phyloP scores from a whole-genome alignment of 2,113 vertebrate genomes.

The Ammospiza caudacuta region DNA sequence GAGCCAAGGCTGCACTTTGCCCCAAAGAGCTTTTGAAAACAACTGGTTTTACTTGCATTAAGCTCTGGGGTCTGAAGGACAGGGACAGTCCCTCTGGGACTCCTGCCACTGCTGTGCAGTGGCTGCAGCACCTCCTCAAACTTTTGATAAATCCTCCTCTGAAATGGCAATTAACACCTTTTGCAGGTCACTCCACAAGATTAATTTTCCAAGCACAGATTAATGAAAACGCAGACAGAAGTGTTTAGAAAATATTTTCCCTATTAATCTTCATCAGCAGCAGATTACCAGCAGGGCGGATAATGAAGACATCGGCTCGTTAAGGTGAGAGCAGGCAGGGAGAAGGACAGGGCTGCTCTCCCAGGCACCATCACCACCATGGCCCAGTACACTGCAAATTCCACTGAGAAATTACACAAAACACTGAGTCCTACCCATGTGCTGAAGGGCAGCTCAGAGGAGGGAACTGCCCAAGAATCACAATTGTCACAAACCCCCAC shows the following conservation, averaged over 20 bases:
- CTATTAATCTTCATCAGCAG: constrained; percentile 72
- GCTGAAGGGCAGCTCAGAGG: neutral
- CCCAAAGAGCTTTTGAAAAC: neutral
- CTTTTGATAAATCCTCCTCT: constrained; percentile 48
- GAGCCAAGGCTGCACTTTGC: neutral
- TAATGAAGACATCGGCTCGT: constrained; percentile 41
- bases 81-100: neutral
- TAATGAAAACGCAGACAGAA: constrained; percentile 57
- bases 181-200: constrained; percentile 59
- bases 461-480: neutral
- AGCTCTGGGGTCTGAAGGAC: neutral
- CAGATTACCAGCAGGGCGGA: constrained; percentile 26
- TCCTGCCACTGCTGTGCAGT: neutral
- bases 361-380: neutral
- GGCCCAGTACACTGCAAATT: neutral
- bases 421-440: neutral
- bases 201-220: constrained; percentile 65
- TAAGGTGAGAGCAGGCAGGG: neutral
- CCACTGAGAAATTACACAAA: neutral
- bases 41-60: neutral
- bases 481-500: neutral
- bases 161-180: constrained; percentile 61
- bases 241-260: constrained; percentile 71
- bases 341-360: neutral
- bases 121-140: neutral